A percentile compares a stretch with the other conserved stretches of the same genome.
phyloP scores from a whole-genome alignment of 2,888 invertebrate genomes.

The Hartigia nigra region DNA sequence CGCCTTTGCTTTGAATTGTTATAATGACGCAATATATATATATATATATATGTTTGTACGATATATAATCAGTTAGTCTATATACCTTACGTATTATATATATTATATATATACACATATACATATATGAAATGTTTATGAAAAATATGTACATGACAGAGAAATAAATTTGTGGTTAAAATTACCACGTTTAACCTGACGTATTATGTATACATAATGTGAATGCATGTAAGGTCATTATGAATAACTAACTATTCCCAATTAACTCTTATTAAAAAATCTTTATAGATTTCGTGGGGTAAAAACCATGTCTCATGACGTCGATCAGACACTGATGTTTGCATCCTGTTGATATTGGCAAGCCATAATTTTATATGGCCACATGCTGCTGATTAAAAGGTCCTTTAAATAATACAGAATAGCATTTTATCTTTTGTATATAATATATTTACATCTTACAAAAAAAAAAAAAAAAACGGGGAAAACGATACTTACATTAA shows the following conservation, averaged over 20 bases:
- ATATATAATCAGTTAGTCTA: slow-evolving; percentile 22
- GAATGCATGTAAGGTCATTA: neutral
- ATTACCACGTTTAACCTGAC: neutral
- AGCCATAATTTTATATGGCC: neutral
- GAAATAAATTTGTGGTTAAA: neutral
- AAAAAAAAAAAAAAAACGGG: slow-evolving; percentile 11
- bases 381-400: neutral
- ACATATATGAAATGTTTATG: neutral
- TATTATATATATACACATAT: neutral
- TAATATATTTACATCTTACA: slow-evolving; percentile 31
- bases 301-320: neutral
- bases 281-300: neutral
- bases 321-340: neutral
- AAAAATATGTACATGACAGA: neutral
- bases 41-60: slow-evolving; percentile 31
- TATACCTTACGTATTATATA: neutral
- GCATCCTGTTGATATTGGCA: neutral
- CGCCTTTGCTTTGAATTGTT: neutral
- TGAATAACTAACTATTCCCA: neutral
- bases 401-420: neutral
- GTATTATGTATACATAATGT: neutral
- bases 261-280: neutral
- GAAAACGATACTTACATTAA: slow-evolving; percentile 10
- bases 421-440: slow-evolving; percentile 15
- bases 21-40: neutral